phyloP scores from a whole-genome alignment of 2,888 invertebrate species.

The Pelosia muscerda region DNA sequence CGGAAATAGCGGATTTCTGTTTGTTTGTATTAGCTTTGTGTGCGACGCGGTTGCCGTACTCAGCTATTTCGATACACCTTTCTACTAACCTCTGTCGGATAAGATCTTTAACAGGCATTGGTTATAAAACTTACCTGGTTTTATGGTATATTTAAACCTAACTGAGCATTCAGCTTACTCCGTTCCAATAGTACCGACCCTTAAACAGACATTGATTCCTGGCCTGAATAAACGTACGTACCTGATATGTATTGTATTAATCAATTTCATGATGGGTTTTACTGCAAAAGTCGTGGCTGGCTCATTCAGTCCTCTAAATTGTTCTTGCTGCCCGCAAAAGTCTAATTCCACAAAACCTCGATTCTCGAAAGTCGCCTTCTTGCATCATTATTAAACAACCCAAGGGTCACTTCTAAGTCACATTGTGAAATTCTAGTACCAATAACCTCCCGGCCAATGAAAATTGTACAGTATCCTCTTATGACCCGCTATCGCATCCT shows the following conservation, averaged over 20 bases:
- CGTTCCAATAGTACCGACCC: background rate
- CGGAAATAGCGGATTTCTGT: background rate
- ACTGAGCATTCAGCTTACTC: background rate
- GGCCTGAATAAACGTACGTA: background rate
- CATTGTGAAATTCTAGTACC: no score
- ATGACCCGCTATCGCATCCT: no score
- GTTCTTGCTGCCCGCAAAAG: background rate
- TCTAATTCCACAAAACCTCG: background rate
- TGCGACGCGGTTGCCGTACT: background rate
- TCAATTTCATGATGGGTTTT: background rate
- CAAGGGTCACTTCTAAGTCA: no score
- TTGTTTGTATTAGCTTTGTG: background rate
- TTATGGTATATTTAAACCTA: background rate
- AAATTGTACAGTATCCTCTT: no score
- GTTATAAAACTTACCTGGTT: background rate
- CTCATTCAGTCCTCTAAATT: background rate
- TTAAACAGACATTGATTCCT: background rate
- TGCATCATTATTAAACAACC: background rate
- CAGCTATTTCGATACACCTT: background rate
- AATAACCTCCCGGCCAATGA: no score
- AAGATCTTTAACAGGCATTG: background rate
- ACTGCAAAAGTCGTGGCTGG: background rate
- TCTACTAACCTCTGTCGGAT: background rate
- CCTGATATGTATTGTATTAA: background rate
- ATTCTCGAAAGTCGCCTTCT: background rate